phyloP scores from a whole-genome alignment of 2,888 invertebrate genomes.

The Cistogaster globosa region DNA sequence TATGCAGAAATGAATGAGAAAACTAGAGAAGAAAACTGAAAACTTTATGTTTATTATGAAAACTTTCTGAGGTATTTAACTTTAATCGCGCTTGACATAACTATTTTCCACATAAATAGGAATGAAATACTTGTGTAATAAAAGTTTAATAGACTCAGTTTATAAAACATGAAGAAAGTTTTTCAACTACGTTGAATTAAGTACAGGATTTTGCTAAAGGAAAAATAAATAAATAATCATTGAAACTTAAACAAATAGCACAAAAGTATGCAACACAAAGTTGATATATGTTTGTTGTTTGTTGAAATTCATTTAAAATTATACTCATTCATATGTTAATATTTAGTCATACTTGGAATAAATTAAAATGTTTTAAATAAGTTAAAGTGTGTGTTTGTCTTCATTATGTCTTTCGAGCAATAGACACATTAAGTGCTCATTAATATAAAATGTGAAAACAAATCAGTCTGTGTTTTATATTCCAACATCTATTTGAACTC shows the following conservation, averaged over 20 bases:
- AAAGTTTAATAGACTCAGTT: slow-evolving; percentile 68
- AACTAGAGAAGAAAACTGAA: not conserved
- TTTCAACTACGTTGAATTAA: too few species aligned
- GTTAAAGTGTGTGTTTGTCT: not conserved
- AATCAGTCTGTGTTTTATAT: not conserved
- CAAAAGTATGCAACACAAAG: slow-evolving; percentile 40
- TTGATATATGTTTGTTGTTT: not conserved
- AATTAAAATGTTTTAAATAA: slow-evolving; percentile 24
- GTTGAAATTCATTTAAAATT: not conserved
- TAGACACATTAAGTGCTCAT: slow-evolving; percentile 49
- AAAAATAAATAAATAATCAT: not conserved
- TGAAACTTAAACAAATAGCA: slow-evolving; percentile 3
- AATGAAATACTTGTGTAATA: slow-evolving; percentile 51
- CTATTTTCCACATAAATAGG: slow-evolving; percentile 58
- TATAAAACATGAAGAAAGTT: not conserved
- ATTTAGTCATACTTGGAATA: not conserved
- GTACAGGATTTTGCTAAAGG: not conserved
- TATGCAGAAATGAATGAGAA: not conserved
- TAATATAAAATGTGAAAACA: slow-evolving; percentile 32
- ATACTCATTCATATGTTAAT: not conserved
- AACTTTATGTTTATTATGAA: slow-evolving; percentile 52
- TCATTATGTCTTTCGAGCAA: slow-evolving; percentile 9
- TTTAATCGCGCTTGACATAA: slow-evolving; percentile 35
- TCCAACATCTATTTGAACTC: slow-evolving; percentile 15
- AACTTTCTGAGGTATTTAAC: slow-evolving; percentile 59